Evolutionary conservation across 2,797 vertebrate genomes (phyloP).

Genomic region (Rhynchotus rufescens): DNA sequence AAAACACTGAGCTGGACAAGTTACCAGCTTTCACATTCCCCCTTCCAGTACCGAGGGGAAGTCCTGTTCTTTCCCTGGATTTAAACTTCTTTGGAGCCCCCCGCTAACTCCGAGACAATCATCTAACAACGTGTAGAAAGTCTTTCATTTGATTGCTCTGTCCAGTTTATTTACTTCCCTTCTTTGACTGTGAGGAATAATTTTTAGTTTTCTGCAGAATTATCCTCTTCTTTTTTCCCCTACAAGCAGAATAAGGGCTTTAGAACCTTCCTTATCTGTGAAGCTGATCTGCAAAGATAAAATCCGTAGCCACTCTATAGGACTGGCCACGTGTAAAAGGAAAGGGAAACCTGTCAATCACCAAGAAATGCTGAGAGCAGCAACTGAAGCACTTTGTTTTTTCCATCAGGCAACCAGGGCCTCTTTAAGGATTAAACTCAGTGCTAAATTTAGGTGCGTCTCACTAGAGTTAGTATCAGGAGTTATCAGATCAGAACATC

Average conservation of each 20-base stretch:
- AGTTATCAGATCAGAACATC: constrained; percentile 62
- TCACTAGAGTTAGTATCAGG: constrained; percentile 33
- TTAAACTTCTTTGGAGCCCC: background rate
- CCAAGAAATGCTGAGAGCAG: constrained; percentile 44
- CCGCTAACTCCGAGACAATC: too few relatives aligned
- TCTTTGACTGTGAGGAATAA: background rate
- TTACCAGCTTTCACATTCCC: background rate
- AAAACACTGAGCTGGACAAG: background rate
- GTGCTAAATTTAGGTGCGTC: constrained; percentile 56
- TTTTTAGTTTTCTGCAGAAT: background rate
- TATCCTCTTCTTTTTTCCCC: background rate
- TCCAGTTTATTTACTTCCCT: background rate
- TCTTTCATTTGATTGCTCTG: background rate
- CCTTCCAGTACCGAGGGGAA: background rate
- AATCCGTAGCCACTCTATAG: background rate
- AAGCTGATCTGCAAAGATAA: background rate
- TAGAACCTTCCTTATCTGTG: background rate
- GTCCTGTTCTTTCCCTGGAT: background rate
- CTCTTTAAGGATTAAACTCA: constrained; percentile 59
- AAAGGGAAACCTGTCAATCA: constrained; percentile 42
- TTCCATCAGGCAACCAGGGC: constrained; percentile 41
- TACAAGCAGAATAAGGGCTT: background rate
- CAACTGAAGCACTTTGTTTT: constrained; percentile 42
- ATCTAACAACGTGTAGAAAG: background rate
- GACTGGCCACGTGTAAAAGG: background rate